Conservation (phyloP, 2,888 invertebrate species). For the Macroteleia sp. region DNA sequence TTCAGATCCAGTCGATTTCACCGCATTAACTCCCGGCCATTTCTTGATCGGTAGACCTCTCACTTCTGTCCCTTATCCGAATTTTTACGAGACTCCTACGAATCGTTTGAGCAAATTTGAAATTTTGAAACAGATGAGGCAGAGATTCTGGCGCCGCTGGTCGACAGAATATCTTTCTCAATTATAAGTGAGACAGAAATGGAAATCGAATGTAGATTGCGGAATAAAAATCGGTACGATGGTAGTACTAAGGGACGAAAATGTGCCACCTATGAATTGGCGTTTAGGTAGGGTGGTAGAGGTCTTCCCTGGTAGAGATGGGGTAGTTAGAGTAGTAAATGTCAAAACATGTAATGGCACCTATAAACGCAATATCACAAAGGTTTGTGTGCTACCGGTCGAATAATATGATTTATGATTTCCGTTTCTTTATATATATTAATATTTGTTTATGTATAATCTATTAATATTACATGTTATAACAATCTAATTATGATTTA, state of each 20-base stretch:
- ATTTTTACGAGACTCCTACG: neutral
- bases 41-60: neutral
- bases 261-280: neutral
- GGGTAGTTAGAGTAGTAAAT: neutral
- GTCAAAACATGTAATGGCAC: neutral
- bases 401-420: too few relatives aligned
- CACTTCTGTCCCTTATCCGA: neutral
- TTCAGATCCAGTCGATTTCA: neutral
- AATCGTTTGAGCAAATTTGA: neutral
- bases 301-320: neutral
- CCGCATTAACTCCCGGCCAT: neutral
- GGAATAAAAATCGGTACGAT: neutral
- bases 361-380: neutral
- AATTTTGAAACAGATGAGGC: neutral
- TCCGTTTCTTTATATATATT: too few relatives aligned
- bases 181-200: neutral
- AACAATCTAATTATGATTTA: too few relatives aligned
- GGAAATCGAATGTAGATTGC: neutral
- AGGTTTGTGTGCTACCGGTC: neutral
- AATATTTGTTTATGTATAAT: too few relatives aligned
- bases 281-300: neutral
- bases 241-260: neutral
- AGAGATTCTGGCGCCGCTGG: neutral
- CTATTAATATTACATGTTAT: too few relatives aligned
- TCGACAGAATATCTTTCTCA: neutral